phyloP scores from a whole-genome alignment of 2,113 vertebrate genomes.

The Psilopogon haemacephalus region DNA sequence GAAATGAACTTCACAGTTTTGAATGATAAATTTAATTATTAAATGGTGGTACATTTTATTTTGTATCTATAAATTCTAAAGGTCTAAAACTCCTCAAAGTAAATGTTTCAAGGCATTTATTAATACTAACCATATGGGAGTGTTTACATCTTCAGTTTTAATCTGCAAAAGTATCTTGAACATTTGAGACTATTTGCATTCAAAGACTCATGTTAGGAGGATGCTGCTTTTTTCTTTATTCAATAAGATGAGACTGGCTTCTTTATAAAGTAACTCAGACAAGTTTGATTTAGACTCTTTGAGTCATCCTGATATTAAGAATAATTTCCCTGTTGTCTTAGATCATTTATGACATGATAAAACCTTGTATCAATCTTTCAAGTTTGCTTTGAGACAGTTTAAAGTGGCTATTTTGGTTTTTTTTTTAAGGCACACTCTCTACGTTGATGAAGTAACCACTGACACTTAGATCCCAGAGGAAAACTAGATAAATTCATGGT shows the following conservation, averaged over 20 bases:
- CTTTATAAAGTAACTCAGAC: background rate
- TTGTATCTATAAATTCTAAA: background rate
- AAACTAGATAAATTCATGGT: background rate
- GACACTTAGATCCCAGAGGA: background rate
- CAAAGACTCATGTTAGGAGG: background rate
- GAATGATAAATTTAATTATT: background rate
- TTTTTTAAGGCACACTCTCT: background rate
- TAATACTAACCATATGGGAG: background rate
- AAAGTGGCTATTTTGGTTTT: background rate
- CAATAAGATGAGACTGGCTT: background rate
- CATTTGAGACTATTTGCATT: background rate
- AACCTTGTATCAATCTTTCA: background rate
- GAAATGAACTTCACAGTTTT: background rate
- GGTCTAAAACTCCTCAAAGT: background rate
- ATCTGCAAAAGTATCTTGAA: background rate
- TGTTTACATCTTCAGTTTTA: background rate
- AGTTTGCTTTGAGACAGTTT: background rate
- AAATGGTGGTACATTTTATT: background rate
- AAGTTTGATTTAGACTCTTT: background rate
- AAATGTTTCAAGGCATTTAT: background rate
- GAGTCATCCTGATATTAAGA: background rate
- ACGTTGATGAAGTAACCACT: background rate
- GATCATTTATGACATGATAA: background rate
- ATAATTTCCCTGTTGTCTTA: background rate
- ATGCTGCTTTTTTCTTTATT: background rate